Evolutionary conservation across 2,113 vertebrate species (phyloP).

Genomic region (Pimephales promelas): DNA sequence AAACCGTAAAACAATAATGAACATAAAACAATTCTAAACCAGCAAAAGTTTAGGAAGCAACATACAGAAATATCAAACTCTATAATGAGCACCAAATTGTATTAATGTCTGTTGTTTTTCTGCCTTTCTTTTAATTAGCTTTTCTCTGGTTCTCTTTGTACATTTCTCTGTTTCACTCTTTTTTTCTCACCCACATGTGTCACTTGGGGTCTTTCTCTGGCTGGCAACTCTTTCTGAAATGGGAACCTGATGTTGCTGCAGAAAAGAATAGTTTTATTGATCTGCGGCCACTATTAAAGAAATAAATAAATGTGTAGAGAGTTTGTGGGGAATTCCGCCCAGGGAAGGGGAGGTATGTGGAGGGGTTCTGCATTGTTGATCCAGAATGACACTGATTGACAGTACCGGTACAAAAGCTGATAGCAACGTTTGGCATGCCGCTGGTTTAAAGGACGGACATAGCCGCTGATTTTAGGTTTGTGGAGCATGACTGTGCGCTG

Average conservation of each 20-base stretch:
- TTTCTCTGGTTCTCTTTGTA: background rate
- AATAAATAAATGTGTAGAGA: conserved; percentile 69
- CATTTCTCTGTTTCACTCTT: background rate
- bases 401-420: conserved; percentile 81
- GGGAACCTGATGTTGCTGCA: conserved; percentile 52
- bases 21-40: background rate
- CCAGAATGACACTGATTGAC: conserved; percentile 83
- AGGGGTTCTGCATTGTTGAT: conserved; percentile 83
- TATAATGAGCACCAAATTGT: background rate
- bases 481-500: conserved; percentile 73
- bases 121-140: background rate
- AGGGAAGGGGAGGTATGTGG: conserved; percentile 65
- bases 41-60: background rate
- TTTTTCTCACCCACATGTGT: conserved; percentile 44
- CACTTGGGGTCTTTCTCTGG: conserved; percentile 68
- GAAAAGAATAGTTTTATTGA: conserved; percentile 74
- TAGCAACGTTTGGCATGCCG: conserved; percentile 80
- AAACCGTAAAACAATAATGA: background rate
- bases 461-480: conserved; percentile 77
- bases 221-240: conserved; percentile 55
- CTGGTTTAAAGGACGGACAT: conserved; percentile 77
- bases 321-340: conserved; percentile 49
- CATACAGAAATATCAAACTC: background rate
- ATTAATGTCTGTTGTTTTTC: background rate
- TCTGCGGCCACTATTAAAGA: conserved; percentile 70